Conservation (phyloP, 2,888 invertebrate genomes). For the Macaria notata region DNA sequence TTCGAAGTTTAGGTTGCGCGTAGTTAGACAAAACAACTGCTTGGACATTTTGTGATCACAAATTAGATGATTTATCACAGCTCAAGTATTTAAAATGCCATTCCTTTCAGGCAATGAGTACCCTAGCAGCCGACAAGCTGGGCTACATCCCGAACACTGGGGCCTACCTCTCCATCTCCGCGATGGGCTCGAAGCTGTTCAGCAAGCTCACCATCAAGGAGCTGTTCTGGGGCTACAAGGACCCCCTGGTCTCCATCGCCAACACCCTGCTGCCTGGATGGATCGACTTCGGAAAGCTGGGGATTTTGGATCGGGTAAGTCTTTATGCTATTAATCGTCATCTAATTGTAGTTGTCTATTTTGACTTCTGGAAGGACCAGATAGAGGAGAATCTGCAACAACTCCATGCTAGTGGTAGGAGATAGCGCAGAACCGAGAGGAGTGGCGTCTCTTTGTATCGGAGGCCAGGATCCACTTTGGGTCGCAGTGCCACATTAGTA, state of each 20-base stretch:
- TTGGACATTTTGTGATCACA: too few relatives aligned
- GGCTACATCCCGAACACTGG: conserved; percentile 84
- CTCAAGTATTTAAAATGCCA: not conserved
- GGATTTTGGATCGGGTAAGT: conserved; percentile 90
- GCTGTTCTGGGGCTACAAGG: conserved; percentile 92
- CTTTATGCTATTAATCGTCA: conserved; percentile 1
- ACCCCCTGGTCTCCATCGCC: conserved; percentile 87
- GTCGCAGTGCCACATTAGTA: too few relatives aligned
- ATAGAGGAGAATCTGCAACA: too few relatives aligned
- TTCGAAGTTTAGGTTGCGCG: too few relatives aligned
- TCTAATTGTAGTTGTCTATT: not conserved
- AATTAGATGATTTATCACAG: too few relatives aligned
- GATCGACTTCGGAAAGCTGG: conserved; percentile 91
- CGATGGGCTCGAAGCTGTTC: conserved; percentile 86
- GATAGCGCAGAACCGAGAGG: too few relatives aligned
- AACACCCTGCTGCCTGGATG: conserved; percentile 88
- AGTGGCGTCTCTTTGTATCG: too few relatives aligned
- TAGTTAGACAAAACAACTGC: too few relatives aligned
- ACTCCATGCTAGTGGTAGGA: too few relatives aligned
- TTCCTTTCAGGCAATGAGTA: conserved; percentile 64
- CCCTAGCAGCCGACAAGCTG: conserved; percentile 62
- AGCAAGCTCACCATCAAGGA: conserved; percentile 85
- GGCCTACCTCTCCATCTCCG: conserved; percentile 83
- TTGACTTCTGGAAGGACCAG: too few relatives aligned
- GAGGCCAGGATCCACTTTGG: too few relatives aligned